Evolutionary conservation across 2,888 invertebrate genomes (phyloP).

Genomic region (Parascotia fuliginaria): DNA sequence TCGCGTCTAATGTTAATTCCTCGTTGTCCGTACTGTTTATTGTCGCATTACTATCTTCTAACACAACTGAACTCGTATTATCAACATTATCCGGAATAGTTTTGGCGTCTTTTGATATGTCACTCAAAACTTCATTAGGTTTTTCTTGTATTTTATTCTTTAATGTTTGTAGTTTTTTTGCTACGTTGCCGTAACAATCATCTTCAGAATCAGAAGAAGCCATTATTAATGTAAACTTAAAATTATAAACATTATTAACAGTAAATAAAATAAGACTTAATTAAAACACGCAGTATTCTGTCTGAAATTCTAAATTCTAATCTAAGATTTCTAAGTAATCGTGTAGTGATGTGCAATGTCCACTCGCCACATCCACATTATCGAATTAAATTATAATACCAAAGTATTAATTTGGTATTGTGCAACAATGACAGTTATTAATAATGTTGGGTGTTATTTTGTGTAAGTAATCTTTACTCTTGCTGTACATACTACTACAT

Average conservation of each 20-base stretch:
- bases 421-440: too few species aligned
- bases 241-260: not conserved
- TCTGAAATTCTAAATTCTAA: too few species aligned
- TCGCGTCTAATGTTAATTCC: constrained; percentile 47
- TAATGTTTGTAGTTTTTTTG: constrained; percentile 60
- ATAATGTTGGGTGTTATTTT: too few species aligned
- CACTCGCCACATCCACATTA: too few species aligned
- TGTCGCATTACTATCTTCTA: constrained; percentile 29
- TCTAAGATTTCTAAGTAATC: too few species aligned
- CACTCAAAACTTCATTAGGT: constrained; percentile 41
- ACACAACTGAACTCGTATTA: not conserved
- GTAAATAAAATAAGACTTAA: too few species aligned
- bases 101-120: constrained; percentile 36
- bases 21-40: constrained; percentile 40
- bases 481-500: too few species aligned
- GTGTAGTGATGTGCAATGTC: too few species aligned
- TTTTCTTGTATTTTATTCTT: constrained; percentile 55
- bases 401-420: too few species aligned
- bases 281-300: too few species aligned
- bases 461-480: too few species aligned
- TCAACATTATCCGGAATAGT: constrained; percentile 4
- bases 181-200: constrained; percentile 71
- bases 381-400: too few species aligned
- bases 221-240: constrained; percentile 31
- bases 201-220: constrained; percentile 77